Evolutionary conservation across 2,888 invertebrate species (phyloP).

Genomic region (Belgica antarctica): DNA sequence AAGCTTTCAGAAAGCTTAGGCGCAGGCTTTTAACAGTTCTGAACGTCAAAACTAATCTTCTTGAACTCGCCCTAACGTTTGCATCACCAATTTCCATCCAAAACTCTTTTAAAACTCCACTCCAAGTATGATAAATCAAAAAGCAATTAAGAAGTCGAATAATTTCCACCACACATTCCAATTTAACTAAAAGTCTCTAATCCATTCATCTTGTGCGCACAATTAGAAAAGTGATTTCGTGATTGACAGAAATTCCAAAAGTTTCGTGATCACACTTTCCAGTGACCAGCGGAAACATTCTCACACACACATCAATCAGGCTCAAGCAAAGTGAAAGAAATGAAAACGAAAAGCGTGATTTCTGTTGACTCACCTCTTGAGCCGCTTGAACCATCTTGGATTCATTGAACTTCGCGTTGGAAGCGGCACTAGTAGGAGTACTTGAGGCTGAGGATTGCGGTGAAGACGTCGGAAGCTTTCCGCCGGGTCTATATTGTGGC

Average conservation of each 20-base stretch:
- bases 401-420: conserved; percentile 53
- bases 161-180: too few species aligned
- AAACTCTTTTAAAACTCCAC: too few species aligned
- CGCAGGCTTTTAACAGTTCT: too few species aligned
- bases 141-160: too few species aligned
- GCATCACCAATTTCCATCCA: too few species aligned
- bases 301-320: conserved; percentile 25
- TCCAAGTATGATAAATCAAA: too few species aligned
- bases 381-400: conserved; percentile 43
- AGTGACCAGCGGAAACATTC: too few species aligned
- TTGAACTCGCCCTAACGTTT: too few species aligned
- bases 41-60: too few species aligned
- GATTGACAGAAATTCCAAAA: background rate
- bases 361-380: conserved; percentile 48
- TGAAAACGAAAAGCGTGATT: too few species aligned
- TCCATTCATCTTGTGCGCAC: background rate
- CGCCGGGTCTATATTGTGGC: conserved; percentile 62
- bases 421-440: conserved; percentile 44
- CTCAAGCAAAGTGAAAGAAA: conserved; percentile 28
- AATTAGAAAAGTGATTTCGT: background rate
- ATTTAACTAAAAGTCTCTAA: too few species aligned
- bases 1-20: too few species aligned
- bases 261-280: background rate
- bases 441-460: conserved; percentile 41
- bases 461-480: conserved; percentile 45